Evolutionary conservation across 2,888 invertebrate species (phyloP).

Genomic region (Meta bourneti): DNA sequence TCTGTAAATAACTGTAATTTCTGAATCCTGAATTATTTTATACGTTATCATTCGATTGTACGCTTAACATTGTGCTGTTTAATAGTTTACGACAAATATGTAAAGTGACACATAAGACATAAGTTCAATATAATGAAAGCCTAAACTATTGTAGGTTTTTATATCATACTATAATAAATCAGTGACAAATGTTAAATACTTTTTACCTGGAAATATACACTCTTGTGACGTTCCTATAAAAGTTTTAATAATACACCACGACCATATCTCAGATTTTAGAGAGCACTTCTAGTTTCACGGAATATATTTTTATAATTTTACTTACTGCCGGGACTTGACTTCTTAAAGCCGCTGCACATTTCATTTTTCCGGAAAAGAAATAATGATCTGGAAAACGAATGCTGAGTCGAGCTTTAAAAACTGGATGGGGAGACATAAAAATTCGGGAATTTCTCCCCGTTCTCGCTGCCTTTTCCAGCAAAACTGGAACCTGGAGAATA

Average conservation of each 20-base stretch:
- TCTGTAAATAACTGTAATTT: too few species aligned
- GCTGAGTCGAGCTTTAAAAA: neutral
- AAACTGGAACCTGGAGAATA: neutral
- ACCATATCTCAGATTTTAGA: neutral
- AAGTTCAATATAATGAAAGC: too few species aligned
- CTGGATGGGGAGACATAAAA: neutral
- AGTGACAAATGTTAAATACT: too few species aligned
- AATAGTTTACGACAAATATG: too few species aligned
- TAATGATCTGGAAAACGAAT: neutral
- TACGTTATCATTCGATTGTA: too few species aligned
- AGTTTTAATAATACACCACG: neutral
- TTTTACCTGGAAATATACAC: too few species aligned
- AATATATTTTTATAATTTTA: neutral
- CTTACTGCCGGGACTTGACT: neutral
- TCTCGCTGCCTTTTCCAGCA: slow-evolving; percentile 15
- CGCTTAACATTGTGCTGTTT: too few species aligned
- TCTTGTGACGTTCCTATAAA: neutral
- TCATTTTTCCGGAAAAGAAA: neutral
- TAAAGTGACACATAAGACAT: too few species aligned
- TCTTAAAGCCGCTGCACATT: neutral
- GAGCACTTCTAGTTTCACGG: neutral
- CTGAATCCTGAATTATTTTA: too few species aligned
- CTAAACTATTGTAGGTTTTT: too few species aligned
- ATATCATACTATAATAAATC: too few species aligned
- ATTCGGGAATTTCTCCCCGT: neutral